Base-by-base conservation (phyloP, 1,140 invertebrate genomes). In the Ephestia elutella region DNA sequence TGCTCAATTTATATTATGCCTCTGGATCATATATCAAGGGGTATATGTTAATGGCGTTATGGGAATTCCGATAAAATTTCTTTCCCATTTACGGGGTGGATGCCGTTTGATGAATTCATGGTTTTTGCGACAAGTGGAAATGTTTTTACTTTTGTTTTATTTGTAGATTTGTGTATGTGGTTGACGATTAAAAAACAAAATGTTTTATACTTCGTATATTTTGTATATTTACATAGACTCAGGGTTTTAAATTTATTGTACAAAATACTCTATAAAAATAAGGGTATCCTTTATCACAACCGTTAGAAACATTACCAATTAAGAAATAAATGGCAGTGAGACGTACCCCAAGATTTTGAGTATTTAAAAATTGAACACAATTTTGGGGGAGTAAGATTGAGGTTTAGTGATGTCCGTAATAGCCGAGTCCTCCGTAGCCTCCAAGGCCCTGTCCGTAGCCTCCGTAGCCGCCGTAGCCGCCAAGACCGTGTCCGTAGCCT, bases 321-420 rank as follows among this genome's bases (percentile, higher is more conserved):
- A 28, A 13, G 7, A 61, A 35, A 56, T 17, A 11, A 25, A 53
- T 44, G 49, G 28, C 18, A 38, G 49, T 49, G 28, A 17, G 38
- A 11, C 0, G 19, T 53, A 53, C 50, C 50, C 19, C 21, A 53
- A 25, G 20, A 53, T 53, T 30, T 44, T 35, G 59, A 65, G 50
- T 59, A 65, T 62, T 65, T 61, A 35, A 56, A 38, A 35, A 56
- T 56, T 68, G 62, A 69, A 66, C 66, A 71, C 62, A 66, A 28
- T 62, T 58, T 50, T 32, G 35, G 32, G 35, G 56, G 57, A 62
- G 28, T 18, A 9, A 44, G 21, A 19, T 25, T 54, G 30, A 32
- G 11, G 60, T 58, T 72, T 76, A 78, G 64, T 77, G 71, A 49
- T 81, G 73, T 68, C 75, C 70, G 69, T 74, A 73, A 62, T 73